Evolutionary conservation across 2,888 invertebrate genomes (phyloP).

Genomic region (Hemithea aestivaria): DNA sequence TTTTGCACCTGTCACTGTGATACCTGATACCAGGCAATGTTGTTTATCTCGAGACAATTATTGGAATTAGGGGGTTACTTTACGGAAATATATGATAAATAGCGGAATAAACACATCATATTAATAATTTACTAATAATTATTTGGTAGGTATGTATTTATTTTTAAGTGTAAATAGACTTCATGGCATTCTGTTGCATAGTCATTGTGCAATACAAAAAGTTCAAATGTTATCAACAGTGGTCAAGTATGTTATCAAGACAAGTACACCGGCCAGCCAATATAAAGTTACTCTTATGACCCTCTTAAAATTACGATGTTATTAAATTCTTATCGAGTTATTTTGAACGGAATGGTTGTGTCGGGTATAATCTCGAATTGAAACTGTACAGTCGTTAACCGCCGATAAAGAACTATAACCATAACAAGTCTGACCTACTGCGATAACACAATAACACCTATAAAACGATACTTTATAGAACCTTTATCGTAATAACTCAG

Average conservation of each 20-base stretch:
- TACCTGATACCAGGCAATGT: too few species aligned
- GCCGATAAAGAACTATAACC: slow-evolving; percentile 51
- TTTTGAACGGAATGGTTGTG: slow-evolving; percentile 13
- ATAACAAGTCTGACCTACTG: slow-evolving; percentile 55
- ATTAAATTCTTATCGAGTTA: slow-evolving; percentile 35
- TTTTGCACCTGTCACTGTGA: too few species aligned
- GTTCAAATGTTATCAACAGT: neutral
- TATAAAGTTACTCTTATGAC: slow-evolving; percentile 21
- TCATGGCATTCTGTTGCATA: too few species aligned
- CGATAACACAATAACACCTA: slow-evolving; percentile 53
- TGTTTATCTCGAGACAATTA: too few species aligned
- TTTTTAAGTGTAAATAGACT: too few species aligned
- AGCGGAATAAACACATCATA: too few species aligned
- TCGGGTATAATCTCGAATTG: slow-evolving; percentile 41
- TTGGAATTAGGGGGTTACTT: too few species aligned
- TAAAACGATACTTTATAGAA: slow-evolving; percentile 49
- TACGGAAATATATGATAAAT: too few species aligned
- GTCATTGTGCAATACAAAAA: neutral
- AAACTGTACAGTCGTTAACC: slow-evolving; percentile 44
- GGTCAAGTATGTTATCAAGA: slow-evolving; percentile 11
- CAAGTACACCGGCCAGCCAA: slow-evolving; percentile 4
- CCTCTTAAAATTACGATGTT: slow-evolving; percentile 31
- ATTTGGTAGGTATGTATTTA: too few species aligned
- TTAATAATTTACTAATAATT: too few species aligned
- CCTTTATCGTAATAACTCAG: slow-evolving; percentile 54